phyloP scores from a whole-genome alignment of 92 coral and sea anemone species.

The Heteractis magnifica region DNA sequence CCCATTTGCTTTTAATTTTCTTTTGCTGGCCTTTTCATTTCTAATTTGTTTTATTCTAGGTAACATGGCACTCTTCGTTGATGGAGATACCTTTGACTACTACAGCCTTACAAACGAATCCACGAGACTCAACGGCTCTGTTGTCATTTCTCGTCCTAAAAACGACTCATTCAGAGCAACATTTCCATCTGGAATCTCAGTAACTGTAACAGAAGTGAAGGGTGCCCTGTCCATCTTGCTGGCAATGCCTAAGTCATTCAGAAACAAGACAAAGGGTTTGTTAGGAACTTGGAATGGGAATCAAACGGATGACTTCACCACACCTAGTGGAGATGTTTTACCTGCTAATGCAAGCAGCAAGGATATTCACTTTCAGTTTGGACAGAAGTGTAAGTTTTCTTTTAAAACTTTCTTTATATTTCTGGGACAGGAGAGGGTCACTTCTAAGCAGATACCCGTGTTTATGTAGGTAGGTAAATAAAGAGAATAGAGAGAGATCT shows the following conservation, averaged over 20 bases:
- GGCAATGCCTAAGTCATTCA: slow-evolving; percentile 27
- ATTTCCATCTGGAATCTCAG: slow-evolving; percentile 51
- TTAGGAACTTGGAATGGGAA: slow-evolving; percentile 52
- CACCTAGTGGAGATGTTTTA: slow-evolving; percentile 50
- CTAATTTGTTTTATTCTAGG: slow-evolving; percentile 7
- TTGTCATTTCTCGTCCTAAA: slow-evolving; percentile 30
- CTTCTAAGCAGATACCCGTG: no score
- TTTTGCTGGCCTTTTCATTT: no score
- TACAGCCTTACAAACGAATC: slow-evolving; percentile 21
- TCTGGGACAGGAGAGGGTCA: background rate
- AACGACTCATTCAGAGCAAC: slow-evolving; percentile 19
- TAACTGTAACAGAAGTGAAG: slow-evolving; percentile 41
- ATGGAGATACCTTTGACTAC: slow-evolving; percentile 19
- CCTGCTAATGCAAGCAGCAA: slow-evolving; percentile 34
- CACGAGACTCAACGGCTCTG: slow-evolving; percentile 12
- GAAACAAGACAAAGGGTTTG: slow-evolving; percentile 46
- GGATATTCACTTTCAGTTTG: slow-evolving; percentile 56
- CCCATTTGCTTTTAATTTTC: background rate
- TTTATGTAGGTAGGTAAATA: background rate
- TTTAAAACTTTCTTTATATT: no score
- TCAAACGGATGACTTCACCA: slow-evolving; percentile 23
- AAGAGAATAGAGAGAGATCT: background rate
- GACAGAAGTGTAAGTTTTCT: slow-evolving; percentile 20
- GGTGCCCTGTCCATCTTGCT: slow-evolving; percentile 42
- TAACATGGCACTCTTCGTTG: slow-evolving; percentile 28